Evolutionary conservation across 2,797 vertebrate species (phyloP).

Genomic region (Mus minutoides): DNA sequence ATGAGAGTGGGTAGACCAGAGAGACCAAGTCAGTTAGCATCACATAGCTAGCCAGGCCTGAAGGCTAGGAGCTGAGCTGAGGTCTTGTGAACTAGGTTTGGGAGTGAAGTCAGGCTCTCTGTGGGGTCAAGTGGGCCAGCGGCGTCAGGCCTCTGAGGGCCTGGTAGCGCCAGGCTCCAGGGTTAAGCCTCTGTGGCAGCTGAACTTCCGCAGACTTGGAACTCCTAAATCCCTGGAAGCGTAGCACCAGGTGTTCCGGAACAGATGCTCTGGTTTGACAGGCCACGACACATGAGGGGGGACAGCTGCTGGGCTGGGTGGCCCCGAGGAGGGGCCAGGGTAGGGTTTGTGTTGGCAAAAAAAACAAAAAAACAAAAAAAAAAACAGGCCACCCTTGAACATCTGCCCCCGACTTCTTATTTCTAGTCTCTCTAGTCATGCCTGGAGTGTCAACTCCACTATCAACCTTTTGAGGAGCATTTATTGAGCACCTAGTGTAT

Average conservation of each 20-base stretch:
- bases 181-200: constrained; percentile 74
- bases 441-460: background rate
- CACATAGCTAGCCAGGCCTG: background rate
- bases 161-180: constrained; percentile 73
- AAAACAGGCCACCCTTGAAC: background rate
- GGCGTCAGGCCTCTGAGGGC: constrained; percentile 65
- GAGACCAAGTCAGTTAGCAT: background rate
- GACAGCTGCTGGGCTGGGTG: constrained; percentile 66
- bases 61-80: background rate
- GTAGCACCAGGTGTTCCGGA: constrained; percentile 75
- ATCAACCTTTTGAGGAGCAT: background rate
- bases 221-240: constrained; percentile 69
- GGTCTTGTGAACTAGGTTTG: background rate
- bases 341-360: background rate
- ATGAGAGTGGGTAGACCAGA: background rate
- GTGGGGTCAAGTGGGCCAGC: background rate
- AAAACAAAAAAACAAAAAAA: too few relatives aligned
- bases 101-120: background rate
- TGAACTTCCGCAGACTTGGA: constrained; percentile 61
- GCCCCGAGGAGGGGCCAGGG: background rate
- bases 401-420: background rate
- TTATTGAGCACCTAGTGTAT: fast-evolving
- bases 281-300: background rate
- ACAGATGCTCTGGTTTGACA: constrained; percentile 63
- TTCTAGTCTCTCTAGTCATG: background rate